These are phyloP conservation scores for Psophia crepitans DNA, from an alignment of 2,113 vertebrate genomes.

Conservation along the genomic window DNA sequence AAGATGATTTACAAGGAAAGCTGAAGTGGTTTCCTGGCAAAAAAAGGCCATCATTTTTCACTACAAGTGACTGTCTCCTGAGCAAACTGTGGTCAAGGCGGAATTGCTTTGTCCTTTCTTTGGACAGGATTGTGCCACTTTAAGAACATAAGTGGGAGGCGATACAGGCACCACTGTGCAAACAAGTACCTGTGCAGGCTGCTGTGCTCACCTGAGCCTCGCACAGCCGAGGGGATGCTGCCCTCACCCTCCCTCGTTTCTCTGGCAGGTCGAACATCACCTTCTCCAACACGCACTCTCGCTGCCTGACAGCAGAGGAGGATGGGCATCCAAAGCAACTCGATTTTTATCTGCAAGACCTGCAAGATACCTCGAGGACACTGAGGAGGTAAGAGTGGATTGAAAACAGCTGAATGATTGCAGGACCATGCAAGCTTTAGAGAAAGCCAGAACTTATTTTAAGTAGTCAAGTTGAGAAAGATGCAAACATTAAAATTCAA, in stretches of 20 bases:
- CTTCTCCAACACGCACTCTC: accelerated
- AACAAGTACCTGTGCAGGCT: neutral
- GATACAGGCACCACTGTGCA: neutral
- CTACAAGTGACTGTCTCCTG: too few relatives aligned
- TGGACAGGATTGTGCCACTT: neutral
- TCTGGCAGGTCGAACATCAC: neutral
- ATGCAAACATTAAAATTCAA: neutral
- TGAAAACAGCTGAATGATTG: accelerated
- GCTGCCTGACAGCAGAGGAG: neutral
- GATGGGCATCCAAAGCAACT: neutral
- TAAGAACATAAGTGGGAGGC: constrained; percentile 16
- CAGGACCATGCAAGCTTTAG: neutral
- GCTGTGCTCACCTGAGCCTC: neutral
- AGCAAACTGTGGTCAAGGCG: neutral
- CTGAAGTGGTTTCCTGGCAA: neutral
- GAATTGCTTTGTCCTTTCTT: neutral
- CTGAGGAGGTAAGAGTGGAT: neutral
- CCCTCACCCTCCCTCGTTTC: neutral
- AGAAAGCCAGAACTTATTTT: neutral
- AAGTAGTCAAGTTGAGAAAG: neutral
- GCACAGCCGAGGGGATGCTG: accelerated
- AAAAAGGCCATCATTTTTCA: neutral
- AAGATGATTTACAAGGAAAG: neutral
- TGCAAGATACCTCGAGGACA: neutral
- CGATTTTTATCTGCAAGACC: accelerated